Base-by-base conservation (phyloP, 2,797 vertebrate species). In the Nannoperca obscura region DNA sequence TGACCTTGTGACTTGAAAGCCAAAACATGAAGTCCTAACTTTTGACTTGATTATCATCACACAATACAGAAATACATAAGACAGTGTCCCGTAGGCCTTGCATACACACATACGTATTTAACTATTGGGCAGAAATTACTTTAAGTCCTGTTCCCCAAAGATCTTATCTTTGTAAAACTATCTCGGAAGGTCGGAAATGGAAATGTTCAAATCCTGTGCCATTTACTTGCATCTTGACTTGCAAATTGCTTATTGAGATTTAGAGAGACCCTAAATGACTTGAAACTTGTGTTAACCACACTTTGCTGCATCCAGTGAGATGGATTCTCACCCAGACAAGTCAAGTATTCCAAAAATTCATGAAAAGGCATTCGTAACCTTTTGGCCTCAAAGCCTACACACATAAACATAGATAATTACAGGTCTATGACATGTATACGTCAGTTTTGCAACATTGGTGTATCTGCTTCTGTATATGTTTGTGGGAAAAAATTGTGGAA, bases 361-460 rank as follows among this genome's bases (percentile, higher is more conserved):
- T 42, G 42, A 84, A 76, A 61, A 24, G 17, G 78, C 77, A 80
- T 76, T 74, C 76, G 82, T 79, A 83, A 87, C 82, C 89, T 76
- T 85, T 71, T 82, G 75, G 74, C 82, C 83, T 84, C 67, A 69
- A 34, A 76, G 61, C 73, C 49, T 69, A 53, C 61, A 74, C 74
- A 69, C 61, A 81, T 81, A 78, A 83, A 85, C 80, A 79, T 1
- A 44, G 55, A 90, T 88, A 84, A 92, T 89, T 74, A 61, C 50
- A 83, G 24, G 53, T 17, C 27, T 42, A 17, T 19, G 42, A 62
- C 30, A 49, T 12, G 7, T 81, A 66, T 67, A 64, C 5, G 77
- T 89, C 86, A 84, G 40, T 82, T 59, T 74, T 40, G 50, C 6
- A 58, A 62, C 49, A 11, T 34, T 77, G 61, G 42, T 58, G 64